These are phyloP conservation scores for Physeter macrocephalus DNA, from an alignment of 2,113 vertebrate species.

Conservation along the genomic window DNA sequence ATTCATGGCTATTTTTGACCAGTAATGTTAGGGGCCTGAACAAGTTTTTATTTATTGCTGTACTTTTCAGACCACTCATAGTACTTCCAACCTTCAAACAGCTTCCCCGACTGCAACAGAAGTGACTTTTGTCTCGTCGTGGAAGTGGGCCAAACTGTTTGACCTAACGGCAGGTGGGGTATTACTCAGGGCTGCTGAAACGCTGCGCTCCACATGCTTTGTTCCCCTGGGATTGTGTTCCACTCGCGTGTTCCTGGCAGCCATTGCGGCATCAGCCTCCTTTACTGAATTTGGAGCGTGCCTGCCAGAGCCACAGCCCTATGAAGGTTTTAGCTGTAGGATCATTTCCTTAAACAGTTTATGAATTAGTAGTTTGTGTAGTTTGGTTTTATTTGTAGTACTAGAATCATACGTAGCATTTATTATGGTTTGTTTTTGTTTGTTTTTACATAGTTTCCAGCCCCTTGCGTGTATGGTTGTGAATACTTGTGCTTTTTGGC, in stretches of 20 bases:
- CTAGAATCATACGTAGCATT: neutral
- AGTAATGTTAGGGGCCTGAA: slow-evolving; percentile 41
- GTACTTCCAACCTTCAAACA: slow-evolving; percentile 56
- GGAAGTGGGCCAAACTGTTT: slow-evolving; percentile 77
- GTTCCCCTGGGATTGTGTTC: slow-evolving; percentile 84
- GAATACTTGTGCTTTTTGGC: neutral
- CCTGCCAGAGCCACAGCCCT: slow-evolving; percentile 67
- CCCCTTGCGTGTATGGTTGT: neutral
- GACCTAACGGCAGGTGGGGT: slow-evolving; percentile 81
- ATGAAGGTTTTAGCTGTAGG: slow-evolving; percentile 38
- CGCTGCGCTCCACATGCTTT: slow-evolving; percentile 79
- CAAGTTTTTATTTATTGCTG: slow-evolving; percentile 58
- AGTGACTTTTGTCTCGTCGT: slow-evolving; percentile 80
- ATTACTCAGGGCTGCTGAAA: slow-evolving; percentile 80
- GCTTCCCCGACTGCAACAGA: slow-evolving; percentile 70
- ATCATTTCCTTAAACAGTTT: slow-evolving; percentile 55
- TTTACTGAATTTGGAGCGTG: slow-evolving; percentile 84
- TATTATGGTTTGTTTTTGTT: neutral
- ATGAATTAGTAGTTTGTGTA: neutral
- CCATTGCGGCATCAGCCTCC: slow-evolving; percentile 80
- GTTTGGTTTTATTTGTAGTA: neutral
- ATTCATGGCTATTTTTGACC: slow-evolving; percentile 68
- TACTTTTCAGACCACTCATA: slow-evolving; percentile 57
- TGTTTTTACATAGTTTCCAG: neutral
- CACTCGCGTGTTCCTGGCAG: slow-evolving; percentile 84